Base-by-base conservation (phyloP, 2,888 invertebrate genomes). In the Drosophila austrosaltans region DNA sequence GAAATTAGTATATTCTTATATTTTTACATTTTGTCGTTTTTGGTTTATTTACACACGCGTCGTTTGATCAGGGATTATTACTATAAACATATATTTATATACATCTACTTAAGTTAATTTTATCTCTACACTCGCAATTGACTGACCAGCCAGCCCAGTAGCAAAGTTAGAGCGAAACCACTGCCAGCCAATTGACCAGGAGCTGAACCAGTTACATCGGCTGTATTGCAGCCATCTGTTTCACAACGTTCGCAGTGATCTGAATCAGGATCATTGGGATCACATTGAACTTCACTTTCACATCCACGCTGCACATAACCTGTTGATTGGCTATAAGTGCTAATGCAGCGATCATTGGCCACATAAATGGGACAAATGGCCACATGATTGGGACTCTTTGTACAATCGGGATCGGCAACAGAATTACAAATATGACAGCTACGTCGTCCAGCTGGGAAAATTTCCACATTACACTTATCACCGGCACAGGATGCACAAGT, bases 371-470 rank as follows among this genome's bases (percentile, higher is more conserved):
- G 89, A 69, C 92, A 92, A 28, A 90, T 57, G 58, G 77, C 72
- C 22, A 79, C 4, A 1, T 57, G 20, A 20, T 67, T 75, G 2
- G 91, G 91, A 0, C 66, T 12, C 16, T 61, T 54, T 5, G 40
- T 44, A 28, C 92, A 92, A 0, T 69, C 64, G 2, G 42, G 1
- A 16, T 89, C 68, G 5, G 73, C 68, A 0, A 56, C 56, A 0
- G 91, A 90, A 22, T 82, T 82, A 69, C 92, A 92, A 25, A 91
- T 89, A 66, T 88, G 81, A 54, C 92, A 92, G n/a, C 68, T 65
- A 16, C 79, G 89, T 28, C 92, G 89, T 64, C 83, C 66, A 22
- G 28, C 64, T 16, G 92, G 92, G 79, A 85, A 91, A n/a, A 90
- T 53, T 75, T 87, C 64, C 3, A 62, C 59, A 59, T 92, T 92